Evolutionary conservation across 2,888 invertebrate genomes (phyloP), one percentile per base, ranked within the genome.

Genomic region (Eupithecia abbreviata): DNA sequence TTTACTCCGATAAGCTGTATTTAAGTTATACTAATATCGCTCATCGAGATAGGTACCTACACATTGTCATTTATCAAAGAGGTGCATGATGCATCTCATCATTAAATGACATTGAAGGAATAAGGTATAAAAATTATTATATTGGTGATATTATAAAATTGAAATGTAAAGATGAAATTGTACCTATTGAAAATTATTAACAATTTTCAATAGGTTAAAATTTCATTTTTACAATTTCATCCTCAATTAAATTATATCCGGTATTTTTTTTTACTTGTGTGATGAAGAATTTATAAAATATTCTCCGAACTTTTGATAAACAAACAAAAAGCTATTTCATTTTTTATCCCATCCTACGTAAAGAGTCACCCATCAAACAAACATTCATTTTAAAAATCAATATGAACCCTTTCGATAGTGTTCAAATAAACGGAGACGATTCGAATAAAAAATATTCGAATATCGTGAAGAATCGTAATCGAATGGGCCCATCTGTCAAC

Each of bases 311-410:
- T 62, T 69, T 45, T 69, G 5, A 69, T 41, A 74, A 51, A 65
- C 69, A 13, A 74, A 72, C 30, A 68, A 62, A 65, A 74, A 68
- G 72, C 47, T 55, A 18, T 79, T 82, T 47, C 45, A 83, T 79
- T 85, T 86, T 85, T 86, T 84, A 83, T 86, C 84, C 80, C 80
- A 68, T 79, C 74, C 77, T 84, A 85, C 86, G 85, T 87, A 90
- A 90, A 90, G 84, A 89, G 88, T 88, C 86, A 85, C 84, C 90
- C 91, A 92, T 91, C 90, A 93, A 91, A 89, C 89, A 93, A 93
- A 94, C 90, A 93, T 88, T 84, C 87, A 85, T 89, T 89, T 89
- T 85, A 85, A 92, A 93, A 94, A 93, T 92, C 93, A 94, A 94
- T 92, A 94, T 80, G 88, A 92, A 92, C 92, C 92, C 92, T 92